Evolutionary conservation across 2,797 vertebrate genomes (phyloP), one percentile per base, ranked within the genome.

Genomic region (Poecilia picta): DNA sequence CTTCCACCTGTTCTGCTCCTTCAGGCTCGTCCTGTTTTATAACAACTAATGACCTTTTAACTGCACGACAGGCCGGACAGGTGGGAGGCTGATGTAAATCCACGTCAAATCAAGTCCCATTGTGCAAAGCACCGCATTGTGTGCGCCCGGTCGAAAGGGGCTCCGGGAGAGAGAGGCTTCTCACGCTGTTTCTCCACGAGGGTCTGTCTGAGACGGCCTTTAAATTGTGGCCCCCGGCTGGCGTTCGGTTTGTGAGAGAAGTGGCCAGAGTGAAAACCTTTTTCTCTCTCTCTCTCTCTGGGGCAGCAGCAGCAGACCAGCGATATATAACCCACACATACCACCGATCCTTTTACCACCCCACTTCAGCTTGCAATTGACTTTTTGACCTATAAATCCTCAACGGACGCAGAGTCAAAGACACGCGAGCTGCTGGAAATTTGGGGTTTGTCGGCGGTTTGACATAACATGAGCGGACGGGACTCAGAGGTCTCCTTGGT

Each of bases 31-130:
- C 86, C 76, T 88, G 81, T 91, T 93, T 92, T 86, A 87, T 81
- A 90, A 87, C 90, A 90, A 92, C 89, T 88, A 88, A 93, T 92
- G 92, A 91, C 87, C 91, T 94, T 93, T 92, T 86, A 53, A 86
- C 80, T 75, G 78, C 12, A 64, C 31, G 84, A 88, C 89, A 93
- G 88, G 88, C 41, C 20, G 25, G 85, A 90, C 89, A 87, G 89
- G 84, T 90, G 89, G 85, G 92, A 90, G 87, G 83, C 82, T 57
- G 73, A 91, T 87, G 88, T 92, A 91, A 89, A 91, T 89, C 87
- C 85, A 85, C 82, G 45, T 90, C 89, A 92, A 87, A 93, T 93
- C 86, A 83, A 81, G 75, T 83, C 79, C 87, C 82, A 78, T 90
- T 92, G 86, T 90, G 53, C 72, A 10, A 57, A 57, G 2, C 11